Conservation (phyloP, 2,888 invertebrate genomes). For the Corbicula japonica region DNA sequence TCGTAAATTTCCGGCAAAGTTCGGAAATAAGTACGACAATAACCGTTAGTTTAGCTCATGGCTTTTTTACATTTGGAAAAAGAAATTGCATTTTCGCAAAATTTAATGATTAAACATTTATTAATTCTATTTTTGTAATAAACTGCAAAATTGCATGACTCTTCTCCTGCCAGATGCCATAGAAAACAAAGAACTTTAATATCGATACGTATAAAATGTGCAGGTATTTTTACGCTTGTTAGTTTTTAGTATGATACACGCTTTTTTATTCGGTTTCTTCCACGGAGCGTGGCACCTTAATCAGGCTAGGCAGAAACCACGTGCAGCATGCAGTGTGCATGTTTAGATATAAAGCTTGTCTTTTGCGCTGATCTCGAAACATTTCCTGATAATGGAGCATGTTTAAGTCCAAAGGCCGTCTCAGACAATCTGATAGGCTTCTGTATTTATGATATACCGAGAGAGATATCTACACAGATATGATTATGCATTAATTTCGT, state of each 20-base stretch:
- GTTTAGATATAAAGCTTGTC: slow-evolving; percentile 10
- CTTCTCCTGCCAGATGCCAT: no score
- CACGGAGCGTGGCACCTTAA: neutral
- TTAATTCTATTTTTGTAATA: no score
- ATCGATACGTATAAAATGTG: slow-evolving; percentile 10
- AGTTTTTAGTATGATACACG: no score
- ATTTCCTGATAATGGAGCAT: slow-evolving; percentile 1
- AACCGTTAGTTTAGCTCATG: no score
- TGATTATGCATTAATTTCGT: no score
- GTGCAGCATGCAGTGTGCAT: slow-evolving; percentile 4
- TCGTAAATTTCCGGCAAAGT: slow-evolving; percentile 21
- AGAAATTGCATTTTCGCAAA: no score
- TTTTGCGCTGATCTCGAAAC: slow-evolving; percentile 16
- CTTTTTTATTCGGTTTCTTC: no score
- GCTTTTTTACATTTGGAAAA: no score
- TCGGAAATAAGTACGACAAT: no score
- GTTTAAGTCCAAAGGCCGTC: slow-evolving; percentile 8
- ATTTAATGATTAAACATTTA: no score
- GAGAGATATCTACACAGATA: no score
- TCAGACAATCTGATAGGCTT: neutral
- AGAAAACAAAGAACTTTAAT: slow-evolving; percentile 15
- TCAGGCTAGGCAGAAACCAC: slow-evolving; percentile 4
- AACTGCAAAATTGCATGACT: no score
- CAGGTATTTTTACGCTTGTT: neutral
- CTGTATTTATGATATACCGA: slow-evolving; percentile 17